Percentiles rank a stretch among this genome's conserved stretches.
Conservation (phyloP, 2,113 vertebrate genomes). For the Vidua chalybeata region DNA sequence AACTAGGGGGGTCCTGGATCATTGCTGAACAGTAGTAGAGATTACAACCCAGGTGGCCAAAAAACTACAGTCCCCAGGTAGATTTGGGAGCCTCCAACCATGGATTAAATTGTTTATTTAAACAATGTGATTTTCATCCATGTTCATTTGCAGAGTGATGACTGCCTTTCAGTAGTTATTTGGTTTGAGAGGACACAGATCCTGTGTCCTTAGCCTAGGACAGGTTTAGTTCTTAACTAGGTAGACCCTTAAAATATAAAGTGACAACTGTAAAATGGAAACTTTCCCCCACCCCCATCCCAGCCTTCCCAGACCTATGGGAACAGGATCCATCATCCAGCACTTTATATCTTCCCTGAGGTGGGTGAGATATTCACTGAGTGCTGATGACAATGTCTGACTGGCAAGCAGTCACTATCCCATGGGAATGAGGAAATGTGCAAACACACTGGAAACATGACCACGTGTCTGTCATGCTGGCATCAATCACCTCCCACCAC, state of each 20-base stretch:
- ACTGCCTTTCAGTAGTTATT: background rate
- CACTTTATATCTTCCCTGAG: background rate
- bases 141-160: background rate
- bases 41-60: background rate
- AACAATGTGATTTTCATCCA: background rate
- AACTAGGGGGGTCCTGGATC: background rate
- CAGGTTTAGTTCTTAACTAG: background rate
- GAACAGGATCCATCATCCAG: background rate
- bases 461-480: background rate
- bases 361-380: background rate
- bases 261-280: background rate
- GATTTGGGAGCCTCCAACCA: background rate
- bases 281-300: accelerated
- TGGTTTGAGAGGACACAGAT: background rate
- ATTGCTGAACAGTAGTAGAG: background rate
- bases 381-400: background rate
- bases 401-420: background rate
- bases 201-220: background rate
- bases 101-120: background rate
- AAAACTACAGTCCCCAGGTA: background rate
- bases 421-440: background rate
- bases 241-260: background rate
- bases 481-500: background rate
- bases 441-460: background rate
- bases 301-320: background rate